Evolutionary conservation across 2,888 invertebrate species (phyloP).

Genomic region (Drosophila setosimentum): DNA sequence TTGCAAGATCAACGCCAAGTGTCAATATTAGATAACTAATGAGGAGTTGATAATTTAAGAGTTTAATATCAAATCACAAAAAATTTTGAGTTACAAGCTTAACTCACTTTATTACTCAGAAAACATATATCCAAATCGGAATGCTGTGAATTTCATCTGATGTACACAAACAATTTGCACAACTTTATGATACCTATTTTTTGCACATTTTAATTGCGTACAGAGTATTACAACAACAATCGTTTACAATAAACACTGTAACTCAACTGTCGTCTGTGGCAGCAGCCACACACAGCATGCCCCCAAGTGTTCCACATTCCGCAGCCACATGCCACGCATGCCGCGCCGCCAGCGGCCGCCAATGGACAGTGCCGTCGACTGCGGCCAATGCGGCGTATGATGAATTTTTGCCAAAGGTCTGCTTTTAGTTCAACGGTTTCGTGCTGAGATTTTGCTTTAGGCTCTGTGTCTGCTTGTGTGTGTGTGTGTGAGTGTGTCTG

Average conservation of each 20-base stretch:
- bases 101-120: not conserved
- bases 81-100: no score
- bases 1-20: no score
- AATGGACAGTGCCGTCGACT: slow-evolving; percentile 35
- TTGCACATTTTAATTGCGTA: not conserved
- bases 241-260: slow-evolving; percentile 5
- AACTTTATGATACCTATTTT: not conserved
- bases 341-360: slow-evolving; percentile 47
- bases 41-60: no score
- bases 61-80: no score
- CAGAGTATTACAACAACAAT: slow-evolving; percentile 18
- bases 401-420: slow-evolving; percentile 62
- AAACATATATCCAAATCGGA: no score
- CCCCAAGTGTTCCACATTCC: slow-evolving; percentile 55
- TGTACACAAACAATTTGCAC: no score
- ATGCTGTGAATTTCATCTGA: no score
- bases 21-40: no score
- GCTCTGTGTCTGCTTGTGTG: slow-evolving; percentile 8
- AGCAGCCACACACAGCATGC: slow-evolving; percentile 33
- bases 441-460: slow-evolving; percentile 41
- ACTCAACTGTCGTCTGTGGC: slow-evolving; percentile 55
- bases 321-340: slow-evolving; percentile 58
- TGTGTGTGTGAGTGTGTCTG: slow-evolving; percentile 1
- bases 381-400: slow-evolving; percentile 77
- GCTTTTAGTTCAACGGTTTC: slow-evolving; percentile 24